These are phyloP conservation scores for Zhuqinia jingwanae DNA, from an alignment of 2,888 invertebrate species.

Conservation along the genomic window DNA sequence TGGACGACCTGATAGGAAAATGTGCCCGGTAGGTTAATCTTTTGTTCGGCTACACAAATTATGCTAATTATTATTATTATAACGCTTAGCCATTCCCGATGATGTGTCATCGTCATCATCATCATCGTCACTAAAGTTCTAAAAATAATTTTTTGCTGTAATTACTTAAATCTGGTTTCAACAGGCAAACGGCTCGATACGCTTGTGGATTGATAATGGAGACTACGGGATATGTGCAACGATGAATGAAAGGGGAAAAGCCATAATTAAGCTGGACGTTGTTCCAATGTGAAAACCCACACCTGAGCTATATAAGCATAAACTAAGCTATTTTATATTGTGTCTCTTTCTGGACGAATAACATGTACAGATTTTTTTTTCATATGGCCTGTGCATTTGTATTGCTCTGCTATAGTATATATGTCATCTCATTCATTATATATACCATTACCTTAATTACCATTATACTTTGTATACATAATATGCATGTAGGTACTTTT, in stretches of 20 bases:
- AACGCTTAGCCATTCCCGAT: too few relatives aligned
- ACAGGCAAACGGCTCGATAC: slow-evolving; percentile 68
- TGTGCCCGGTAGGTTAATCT: slow-evolving; percentile 51
- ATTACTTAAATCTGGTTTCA: slow-evolving; percentile 43
- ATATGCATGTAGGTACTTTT: too few relatives aligned
- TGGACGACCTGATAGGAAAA: slow-evolving; percentile 65
- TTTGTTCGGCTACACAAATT: background rate
- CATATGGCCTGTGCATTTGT: slow-evolving; percentile 22
- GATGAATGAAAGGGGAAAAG: slow-evolving; percentile 75
- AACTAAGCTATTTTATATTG: background rate
- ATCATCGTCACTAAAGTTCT: background rate
- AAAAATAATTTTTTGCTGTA: slow-evolving; percentile 39
- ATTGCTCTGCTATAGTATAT: slow-evolving; percentile 50
- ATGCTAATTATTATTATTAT: slow-evolving; percentile 28
- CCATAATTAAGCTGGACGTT: slow-evolving; percentile 75
- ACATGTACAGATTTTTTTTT: background rate
- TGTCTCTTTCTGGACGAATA: background rate
- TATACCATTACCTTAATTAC: too few relatives aligned
- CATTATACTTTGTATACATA: too few relatives aligned
- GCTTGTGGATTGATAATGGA: slow-evolving; percentile 66
- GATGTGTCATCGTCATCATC: slow-evolving; percentile 18
- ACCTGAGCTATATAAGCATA: background rate
- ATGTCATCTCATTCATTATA: slow-evolving; percentile 19
- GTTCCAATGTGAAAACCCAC: slow-evolving; percentile 47
- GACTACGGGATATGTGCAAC: slow-evolving; percentile 69